phyloP scores from a whole-genome alignment of 2,797 vertebrate species.

The Thalassophryne amazonica region DNA sequence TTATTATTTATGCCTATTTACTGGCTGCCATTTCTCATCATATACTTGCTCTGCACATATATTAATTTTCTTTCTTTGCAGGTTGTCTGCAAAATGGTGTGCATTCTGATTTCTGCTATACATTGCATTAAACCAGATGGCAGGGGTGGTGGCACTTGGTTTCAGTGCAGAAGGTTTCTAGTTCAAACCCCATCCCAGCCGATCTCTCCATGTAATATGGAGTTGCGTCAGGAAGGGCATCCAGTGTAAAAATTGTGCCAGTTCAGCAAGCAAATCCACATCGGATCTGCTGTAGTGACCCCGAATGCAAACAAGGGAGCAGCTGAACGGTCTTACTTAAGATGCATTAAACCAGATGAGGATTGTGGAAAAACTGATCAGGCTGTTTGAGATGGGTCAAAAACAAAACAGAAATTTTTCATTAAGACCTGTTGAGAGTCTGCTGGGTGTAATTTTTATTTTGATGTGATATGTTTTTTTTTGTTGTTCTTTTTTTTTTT shows the following conservation, averaged over 20 bases:
- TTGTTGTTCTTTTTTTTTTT: background rate
- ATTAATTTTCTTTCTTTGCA: constrained; percentile 32
- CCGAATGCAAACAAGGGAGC: too few relatives aligned
- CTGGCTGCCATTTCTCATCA: constrained; percentile 54
- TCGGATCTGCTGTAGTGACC: too few relatives aligned
- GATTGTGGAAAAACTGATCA: constrained; percentile 52
- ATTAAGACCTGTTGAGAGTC: constrained; percentile 62
- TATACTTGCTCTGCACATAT: constrained; percentile 1
- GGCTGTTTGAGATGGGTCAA: constrained; percentile 51
- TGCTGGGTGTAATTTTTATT: constrained; percentile 52
- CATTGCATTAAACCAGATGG: too few relatives aligned
- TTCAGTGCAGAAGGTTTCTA: too few relatives aligned
- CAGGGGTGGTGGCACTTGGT: too few relatives aligned
- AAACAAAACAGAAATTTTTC: constrained; percentile 68
- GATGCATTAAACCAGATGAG: constrained; percentile 40
- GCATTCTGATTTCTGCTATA: constrained; percentile 42
- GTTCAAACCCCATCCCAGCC: too few relatives aligned
- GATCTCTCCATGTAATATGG: too few relatives aligned
- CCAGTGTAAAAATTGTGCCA: too few relatives aligned
- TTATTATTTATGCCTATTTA: constrained; percentile 69
- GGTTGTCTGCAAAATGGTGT: constrained; percentile 5
- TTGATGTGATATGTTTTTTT: background rate
- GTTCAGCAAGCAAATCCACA: too few relatives aligned
- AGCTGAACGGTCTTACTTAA: too few relatives aligned
- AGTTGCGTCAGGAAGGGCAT: too few relatives aligned